Percentiles rank a stretch among this genome's conserved stretches.
These are phyloP conservation scores for Caenorhabditis sinica DNA, from an alignment of 2,888 invertebrate genomes.

Conservation along the genomic window DNA sequence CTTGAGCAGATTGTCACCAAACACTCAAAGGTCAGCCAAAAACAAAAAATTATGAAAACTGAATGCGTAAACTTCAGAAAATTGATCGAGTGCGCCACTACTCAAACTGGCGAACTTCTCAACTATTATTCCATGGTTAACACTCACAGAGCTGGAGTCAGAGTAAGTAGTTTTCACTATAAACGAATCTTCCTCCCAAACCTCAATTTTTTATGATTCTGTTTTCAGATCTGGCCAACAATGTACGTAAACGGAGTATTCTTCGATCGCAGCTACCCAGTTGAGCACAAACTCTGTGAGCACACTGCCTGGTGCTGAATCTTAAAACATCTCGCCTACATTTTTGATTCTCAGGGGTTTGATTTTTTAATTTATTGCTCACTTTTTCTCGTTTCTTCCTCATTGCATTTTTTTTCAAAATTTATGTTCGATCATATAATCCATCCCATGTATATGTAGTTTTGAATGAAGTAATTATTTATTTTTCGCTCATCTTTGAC, in stretches of 20 bases:
- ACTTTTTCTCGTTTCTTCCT: not conserved
- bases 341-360: constrained; percentile 51
- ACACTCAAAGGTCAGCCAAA: constrained; percentile 74
- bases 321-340: not conserved
- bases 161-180: constrained; percentile 54
- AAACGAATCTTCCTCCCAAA: no score
- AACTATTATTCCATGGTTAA: constrained; percentile 83
- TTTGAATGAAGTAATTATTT: constrained; percentile 3
- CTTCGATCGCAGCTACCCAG: constrained; percentile 82
- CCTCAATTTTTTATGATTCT: not conserved
- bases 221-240: constrained; percentile 81
- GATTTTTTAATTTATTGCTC: constrained; percentile 54
- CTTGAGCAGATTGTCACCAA: constrained; percentile 79
- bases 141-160: constrained; percentile 81
- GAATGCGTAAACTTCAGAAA: constrained; percentile 66
- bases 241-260: constrained; percentile 83
- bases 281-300: constrained; percentile 80
- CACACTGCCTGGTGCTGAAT: constrained; percentile 80
- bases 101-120: constrained; percentile 83
- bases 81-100: constrained; percentile 80
- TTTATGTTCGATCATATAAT: not conserved
- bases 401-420: not conserved
- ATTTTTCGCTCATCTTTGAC: constrained; percentile 16
- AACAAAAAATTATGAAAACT: not conserved
- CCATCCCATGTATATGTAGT: not conserved